Evolutionary conservation across 2,113 vertebrate genomes (phyloP).

Genomic region (Mus musculus): DNA sequence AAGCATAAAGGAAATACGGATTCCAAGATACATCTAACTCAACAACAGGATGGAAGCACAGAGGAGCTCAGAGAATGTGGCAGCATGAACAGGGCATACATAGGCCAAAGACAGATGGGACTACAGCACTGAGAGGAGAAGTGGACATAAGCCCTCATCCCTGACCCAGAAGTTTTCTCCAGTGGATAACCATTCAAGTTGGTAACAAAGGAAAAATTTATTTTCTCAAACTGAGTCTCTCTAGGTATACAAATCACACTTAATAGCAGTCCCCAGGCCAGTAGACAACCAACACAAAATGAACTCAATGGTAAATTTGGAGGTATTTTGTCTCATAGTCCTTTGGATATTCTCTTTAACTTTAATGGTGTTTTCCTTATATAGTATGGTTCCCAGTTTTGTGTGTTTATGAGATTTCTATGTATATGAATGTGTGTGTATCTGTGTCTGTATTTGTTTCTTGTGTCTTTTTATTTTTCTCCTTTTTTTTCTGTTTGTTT

Average conservation of each 20-base stretch:
- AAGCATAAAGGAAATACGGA: background rate
- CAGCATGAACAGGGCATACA: background rate
- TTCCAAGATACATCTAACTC: background rate
- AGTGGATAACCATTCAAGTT: background rate
- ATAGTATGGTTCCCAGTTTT: background rate
- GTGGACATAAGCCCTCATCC: background rate
- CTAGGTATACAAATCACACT: background rate
- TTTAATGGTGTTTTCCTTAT: background rate
- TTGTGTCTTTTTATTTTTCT: background rate
- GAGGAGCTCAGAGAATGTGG: background rate
- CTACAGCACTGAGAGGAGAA: background rate
- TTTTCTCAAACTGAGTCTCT: background rate
- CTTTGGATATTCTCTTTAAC: background rate
- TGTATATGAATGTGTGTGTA: background rate
- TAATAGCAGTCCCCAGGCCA: background rate
- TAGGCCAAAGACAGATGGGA: too few species aligned
- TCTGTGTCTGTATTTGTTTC: background rate
- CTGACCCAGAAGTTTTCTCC: background rate
- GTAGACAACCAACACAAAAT: background rate
- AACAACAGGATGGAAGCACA: background rate
- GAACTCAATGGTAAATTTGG: background rate
- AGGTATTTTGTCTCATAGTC: background rate
- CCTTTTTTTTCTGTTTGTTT: background rate
- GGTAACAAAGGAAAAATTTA: background rate
- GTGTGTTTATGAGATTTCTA: background rate